Percentiles rank a stretch among this genome's conserved stretches.
Evolutionary conservation across 2,797 vertebrate genomes (phyloP).

Genomic region (Anguilla marmorata): DNA sequence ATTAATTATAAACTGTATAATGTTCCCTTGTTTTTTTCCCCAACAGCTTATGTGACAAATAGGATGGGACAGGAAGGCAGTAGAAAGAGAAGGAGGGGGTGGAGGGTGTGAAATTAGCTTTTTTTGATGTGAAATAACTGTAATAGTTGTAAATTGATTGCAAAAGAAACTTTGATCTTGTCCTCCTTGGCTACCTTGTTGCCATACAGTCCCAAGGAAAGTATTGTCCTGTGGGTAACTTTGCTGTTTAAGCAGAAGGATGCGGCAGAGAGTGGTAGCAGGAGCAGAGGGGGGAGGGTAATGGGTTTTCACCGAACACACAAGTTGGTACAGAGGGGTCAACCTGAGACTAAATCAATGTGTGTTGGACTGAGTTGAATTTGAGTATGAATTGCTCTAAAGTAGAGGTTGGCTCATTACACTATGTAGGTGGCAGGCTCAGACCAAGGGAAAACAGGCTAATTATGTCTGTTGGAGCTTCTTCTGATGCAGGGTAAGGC

Average conservation of each 20-base stretch:
- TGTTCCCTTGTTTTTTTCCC: neutral
- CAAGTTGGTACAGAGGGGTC: neutral
- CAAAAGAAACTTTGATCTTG: neutral
- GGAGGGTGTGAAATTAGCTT: neutral
- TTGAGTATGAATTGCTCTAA: neutral
- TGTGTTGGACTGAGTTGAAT: neutral
- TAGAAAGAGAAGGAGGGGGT: neutral
- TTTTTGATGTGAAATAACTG: neutral
- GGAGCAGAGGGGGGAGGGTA: neutral
- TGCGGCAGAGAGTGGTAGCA: neutral
- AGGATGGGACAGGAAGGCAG: neutral
- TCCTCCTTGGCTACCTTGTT: neutral
- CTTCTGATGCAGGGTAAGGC: neutral
- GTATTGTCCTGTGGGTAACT: neutral
- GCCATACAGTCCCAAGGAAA: neutral
- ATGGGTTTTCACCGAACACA: neutral
- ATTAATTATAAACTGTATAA: neutral
- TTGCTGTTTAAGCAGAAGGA: neutral
- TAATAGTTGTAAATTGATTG: constrained; percentile 12
- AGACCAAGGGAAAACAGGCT: neutral
- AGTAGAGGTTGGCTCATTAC: neutral
- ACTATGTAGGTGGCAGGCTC: neutral
- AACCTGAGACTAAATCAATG: neutral
- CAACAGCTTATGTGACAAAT: neutral
- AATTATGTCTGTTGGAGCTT: too few species aligned